Evolutionary conservation across 2,797 vertebrate genomes (phyloP).

Genomic region (Bucorvus abyssinicus): DNA sequence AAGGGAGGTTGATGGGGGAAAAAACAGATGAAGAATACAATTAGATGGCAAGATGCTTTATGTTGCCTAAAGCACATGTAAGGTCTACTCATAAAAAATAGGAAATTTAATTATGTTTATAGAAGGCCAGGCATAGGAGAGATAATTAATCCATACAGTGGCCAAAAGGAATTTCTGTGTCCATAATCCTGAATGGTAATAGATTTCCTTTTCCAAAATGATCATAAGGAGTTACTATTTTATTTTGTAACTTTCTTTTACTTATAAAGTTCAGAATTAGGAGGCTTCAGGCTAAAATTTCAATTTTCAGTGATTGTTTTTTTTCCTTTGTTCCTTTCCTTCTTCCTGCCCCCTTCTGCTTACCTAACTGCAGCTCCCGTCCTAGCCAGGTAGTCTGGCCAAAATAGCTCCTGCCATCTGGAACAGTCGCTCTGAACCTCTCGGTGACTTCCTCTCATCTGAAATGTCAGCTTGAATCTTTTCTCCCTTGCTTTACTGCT

Average conservation of each 20-base stretch:
- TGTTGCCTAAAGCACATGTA: constrained; percentile 10
- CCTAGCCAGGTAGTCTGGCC: constrained; percentile 56
- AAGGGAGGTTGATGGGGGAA: not conserved
- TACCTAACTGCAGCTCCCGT: not conserved
- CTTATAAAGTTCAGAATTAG: not conserved
- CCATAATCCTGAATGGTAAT: not conserved
- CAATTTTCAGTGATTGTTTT: not conserved
- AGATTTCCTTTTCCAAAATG: not conserved
- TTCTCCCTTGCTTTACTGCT: constrained; percentile 15
- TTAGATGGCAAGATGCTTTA: constrained; percentile 28
- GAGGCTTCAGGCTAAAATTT: not conserved
- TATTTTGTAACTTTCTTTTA: not conserved
- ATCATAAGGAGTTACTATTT: not conserved
- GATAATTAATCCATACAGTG: not conserved
- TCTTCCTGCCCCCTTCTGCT: constrained; percentile 14
- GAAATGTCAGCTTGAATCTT: constrained; percentile 55
- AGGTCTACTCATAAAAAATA: not conserved
- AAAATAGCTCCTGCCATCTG: constrained; percentile 68
- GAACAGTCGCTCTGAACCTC: constrained; percentile 18
- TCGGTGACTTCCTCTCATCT: not conserved
- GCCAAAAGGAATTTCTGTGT: not conserved
- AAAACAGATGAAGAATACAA: not conserved
- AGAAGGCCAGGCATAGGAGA: not conserved
- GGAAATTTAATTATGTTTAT: constrained; percentile 17
- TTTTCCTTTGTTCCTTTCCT: constrained; percentile 9